Evolutionary conservation across 2,888 invertebrate species (phyloP).

Genomic region (Aphodius sticticus): DNA sequence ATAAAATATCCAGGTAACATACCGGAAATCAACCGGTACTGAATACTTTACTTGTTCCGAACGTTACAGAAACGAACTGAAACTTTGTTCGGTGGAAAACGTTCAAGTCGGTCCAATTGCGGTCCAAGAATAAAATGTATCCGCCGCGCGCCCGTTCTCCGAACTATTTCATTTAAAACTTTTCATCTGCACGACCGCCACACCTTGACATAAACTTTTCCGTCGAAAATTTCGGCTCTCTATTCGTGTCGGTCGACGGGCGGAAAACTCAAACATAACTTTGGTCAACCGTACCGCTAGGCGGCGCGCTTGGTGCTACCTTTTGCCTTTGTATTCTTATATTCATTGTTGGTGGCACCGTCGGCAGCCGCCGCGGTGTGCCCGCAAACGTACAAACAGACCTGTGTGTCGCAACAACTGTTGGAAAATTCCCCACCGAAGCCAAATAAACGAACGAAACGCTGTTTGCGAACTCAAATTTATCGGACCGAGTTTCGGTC

Average conservation of each 20-base stretch:
- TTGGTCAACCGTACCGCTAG: conserved; percentile 17
- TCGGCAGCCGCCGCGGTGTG: not conserved
- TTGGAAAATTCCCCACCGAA: not conserved
- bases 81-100: not conserved
- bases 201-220: conserved; percentile 25
- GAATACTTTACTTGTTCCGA: not conserved
- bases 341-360: conserved; percentile 16
- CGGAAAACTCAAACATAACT: conserved; percentile 23
- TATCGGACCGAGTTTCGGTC: not conserved
- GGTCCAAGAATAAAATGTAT: conserved; percentile 19
- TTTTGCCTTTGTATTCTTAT: conserved; percentile 20
- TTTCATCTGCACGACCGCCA: conserved; percentile 24
- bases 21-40: not conserved
- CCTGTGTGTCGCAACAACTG: not conserved
- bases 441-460: not conserved
- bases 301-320: not conserved
- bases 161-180: conserved; percentile 26
- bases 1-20: not conserved
- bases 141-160: not conserved
- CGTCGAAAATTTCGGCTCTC: conserved; percentile 15
- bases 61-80: not conserved
- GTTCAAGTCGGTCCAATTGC: not conserved
- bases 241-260: conserved; percentile 4
- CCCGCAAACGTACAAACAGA: not conserved
- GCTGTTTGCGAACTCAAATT: not conserved